Evolutionary conservation across 64 coral and sea anemone species (phyloP), one percentile per base, ranked within the genome.

Genomic region (Stichodactyla helianthus): DNA sequence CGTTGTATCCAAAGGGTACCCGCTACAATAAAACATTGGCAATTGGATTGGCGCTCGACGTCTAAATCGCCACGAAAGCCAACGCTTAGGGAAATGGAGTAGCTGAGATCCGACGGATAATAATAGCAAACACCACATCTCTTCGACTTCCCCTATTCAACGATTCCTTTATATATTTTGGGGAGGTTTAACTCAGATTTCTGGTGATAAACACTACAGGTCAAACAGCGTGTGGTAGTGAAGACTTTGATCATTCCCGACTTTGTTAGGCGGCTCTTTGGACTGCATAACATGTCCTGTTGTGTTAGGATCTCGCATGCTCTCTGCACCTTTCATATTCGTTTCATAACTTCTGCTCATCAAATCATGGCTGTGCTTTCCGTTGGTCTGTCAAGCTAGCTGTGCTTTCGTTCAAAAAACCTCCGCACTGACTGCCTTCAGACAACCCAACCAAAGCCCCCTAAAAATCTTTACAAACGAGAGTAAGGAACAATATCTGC

Each of bases 141-240:
- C 23, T 13, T 74, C 68, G 25, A 70, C 17, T 70, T 70, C 22
- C 65, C 65, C 17, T 70, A 70, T 70, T 70, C 65, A 70, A 70
- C 7, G 65, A 74, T 74, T 74, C 27, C 68, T 74, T 74, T 74
- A 31, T 74, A 74, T 74, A 74, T 74, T 74, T 74, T 74, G 26
- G 68, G 68, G 68, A 74, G n/a, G 68, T 74, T 74, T 74, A 74
- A 74, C 68, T 23, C 35, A 74, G 68, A 74, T 74, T 9, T 74
- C 68, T 74, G 25, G 68, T 74, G 68, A 74, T 74, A 74, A 74
- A 74, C 68, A 31, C 68, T 74, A 74, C 68, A 74, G 68, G 68
- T 74, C 25, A 31, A 74, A 74, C 68, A 74, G 68, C 68, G 68
- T 74, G 68, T 74, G 68, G 68, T 74, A 74, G 68, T 44, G 7